Conservation (phyloP, 2,888 invertebrate species). For the Orgyia antiqua region DNA sequence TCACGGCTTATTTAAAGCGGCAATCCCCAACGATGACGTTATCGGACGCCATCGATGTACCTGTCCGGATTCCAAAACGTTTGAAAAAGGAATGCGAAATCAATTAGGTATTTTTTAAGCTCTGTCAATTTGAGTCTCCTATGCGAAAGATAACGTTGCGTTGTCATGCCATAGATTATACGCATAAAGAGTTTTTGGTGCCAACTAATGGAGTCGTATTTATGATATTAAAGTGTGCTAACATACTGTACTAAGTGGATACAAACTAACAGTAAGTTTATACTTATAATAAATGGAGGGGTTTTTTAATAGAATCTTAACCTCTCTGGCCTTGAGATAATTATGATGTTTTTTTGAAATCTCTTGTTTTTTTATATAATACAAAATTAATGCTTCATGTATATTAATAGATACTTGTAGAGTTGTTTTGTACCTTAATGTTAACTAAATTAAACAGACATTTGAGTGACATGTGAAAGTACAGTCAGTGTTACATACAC, state of each 20-base stretch:
- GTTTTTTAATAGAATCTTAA: no score
- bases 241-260: no score
- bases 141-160: constrained; percentile 17
- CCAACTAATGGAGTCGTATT: constrained; percentile 13
- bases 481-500: neutral
- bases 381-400: no score
- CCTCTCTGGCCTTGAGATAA: no score
- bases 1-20: constrained; percentile 13
- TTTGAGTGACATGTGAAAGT: constrained; percentile 21
- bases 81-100: constrained; percentile 30
- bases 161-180: constrained; percentile 11
- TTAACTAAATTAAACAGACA: constrained; percentile 1
- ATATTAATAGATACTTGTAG: no score
- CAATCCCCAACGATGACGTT: constrained; percentile 9
- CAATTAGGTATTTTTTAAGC: constrained; percentile 32
- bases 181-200: constrained; percentile 16
- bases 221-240: no score
- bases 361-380: no score
- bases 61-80: constrained; percentile 19
- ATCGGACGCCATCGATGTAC: constrained; percentile 15
- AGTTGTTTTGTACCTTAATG: no score
- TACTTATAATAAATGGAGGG: no score
- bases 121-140: constrained; percentile 19
- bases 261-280: no score
- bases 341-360: no score